Percentiles rank a stretch among this genome's conserved stretches.
These are phyloP conservation scores for Isoperla grammatica DNA, from an alignment of 2,888 invertebrate species.

Conservation along the genomic window DNA sequence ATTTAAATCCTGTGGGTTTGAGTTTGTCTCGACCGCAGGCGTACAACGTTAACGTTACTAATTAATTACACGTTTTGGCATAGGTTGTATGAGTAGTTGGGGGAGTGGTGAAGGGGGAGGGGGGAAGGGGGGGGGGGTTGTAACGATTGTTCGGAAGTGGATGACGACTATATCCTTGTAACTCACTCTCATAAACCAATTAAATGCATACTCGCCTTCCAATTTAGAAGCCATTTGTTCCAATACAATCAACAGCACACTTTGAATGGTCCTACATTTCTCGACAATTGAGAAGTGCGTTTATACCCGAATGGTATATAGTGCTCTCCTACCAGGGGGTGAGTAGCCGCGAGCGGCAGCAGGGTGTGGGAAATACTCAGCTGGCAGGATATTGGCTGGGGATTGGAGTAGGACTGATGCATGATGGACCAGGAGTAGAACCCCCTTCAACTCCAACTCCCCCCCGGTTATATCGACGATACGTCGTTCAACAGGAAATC, in stretches of 20 bases:
- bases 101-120: background rate
- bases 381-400: conserved; percentile 19
- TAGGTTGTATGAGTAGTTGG: conserved; percentile 10
- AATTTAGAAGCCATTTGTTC: conserved; percentile 16
- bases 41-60: conserved; percentile 12
- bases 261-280: conserved; percentile 5
- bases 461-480: conserved; percentile 11
- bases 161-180: conserved; percentile 10
- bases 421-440: conserved; percentile 14
- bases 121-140: conserved; percentile 5
- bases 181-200: conserved; percentile 15
- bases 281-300: background rate
- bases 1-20: conserved; percentile 5
- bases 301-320: background rate
- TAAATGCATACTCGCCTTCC: conserved; percentile 15
- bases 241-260: conserved; percentile 12
- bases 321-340: background rate
- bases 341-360: background rate
- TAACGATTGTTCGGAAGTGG: conserved; percentile 18
- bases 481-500: conserved; percentile 9
- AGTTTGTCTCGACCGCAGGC: conserved; percentile 14
- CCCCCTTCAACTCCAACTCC: background rate
- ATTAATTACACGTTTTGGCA: conserved; percentile 14
- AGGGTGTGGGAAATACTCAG: conserved; percentile 14
- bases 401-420: conserved; percentile 20